Conservation (phyloP, 37 sponge, comb jelly and placozoan genomes). For the Ephydatia muelleri region DNA sequence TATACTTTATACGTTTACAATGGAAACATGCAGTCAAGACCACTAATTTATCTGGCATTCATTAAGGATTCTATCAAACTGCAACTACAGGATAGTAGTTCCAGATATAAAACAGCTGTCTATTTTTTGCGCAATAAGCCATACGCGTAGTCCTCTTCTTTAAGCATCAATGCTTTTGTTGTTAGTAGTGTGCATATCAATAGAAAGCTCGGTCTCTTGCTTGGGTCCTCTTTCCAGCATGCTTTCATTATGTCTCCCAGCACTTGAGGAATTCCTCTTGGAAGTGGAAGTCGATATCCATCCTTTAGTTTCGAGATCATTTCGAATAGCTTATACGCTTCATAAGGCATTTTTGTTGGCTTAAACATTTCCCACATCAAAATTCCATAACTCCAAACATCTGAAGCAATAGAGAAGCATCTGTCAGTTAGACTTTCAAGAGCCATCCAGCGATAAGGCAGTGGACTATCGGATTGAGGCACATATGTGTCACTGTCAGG, state of each 20-base stretch:
- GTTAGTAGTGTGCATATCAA: slow-evolving; percentile 26
- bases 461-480: background rate
- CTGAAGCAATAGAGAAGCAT: slow-evolving; percentile 26
- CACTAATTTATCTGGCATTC: too few species aligned
- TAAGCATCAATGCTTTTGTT: background rate
- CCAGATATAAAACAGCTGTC: too few species aligned
- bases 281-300: slow-evolving; percentile 18
- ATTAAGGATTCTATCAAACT: too few species aligned
- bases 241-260: slow-evolving; percentile 36
- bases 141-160: background rate
- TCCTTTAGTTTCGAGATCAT: slow-evolving; percentile 5
- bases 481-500: background rate
- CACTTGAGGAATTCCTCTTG: slow-evolving; percentile 7
- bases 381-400: slow-evolving; percentile 42
- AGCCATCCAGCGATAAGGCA: slow-evolving; percentile 38
- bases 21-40: too few species aligned
- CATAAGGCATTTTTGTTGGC: slow-evolving; percentile 19
- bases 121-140: background rate
- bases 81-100: too few species aligned
- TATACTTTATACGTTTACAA: too few species aligned
- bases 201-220: too few species aligned
- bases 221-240: slow-evolving; percentile 34
- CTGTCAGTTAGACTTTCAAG: slow-evolving; percentile 17
- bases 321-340: background rate
- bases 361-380: slow-evolving; percentile 50